Base-by-base conservation (phyloP, 2,113 vertebrate species). In the Cephalopterus ornatus region DNA sequence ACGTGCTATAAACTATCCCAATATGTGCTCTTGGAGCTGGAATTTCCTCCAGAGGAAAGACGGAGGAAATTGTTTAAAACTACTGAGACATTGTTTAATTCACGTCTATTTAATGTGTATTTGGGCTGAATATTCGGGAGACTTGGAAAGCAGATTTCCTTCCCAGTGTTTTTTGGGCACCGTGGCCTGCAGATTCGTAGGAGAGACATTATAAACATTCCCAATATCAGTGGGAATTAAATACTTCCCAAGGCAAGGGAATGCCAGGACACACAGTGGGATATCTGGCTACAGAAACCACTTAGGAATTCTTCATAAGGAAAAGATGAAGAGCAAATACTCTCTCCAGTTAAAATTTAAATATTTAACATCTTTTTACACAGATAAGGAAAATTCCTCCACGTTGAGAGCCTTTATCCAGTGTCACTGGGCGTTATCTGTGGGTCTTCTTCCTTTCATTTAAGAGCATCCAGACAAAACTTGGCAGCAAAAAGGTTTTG, bases 361-460 rank as follows among this genome's bases (percentile, higher is more conserved):
- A 5, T 27, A n/a, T 35, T 68, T 7, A 19, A 61, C 12, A 1
- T 68, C 46, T 74, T 62, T 9, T 62, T 6, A 30, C 9, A 4
- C 0, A 1, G 42, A 13, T n/a, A 6, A 87, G 73, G 53, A 44
- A 21, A 32, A 68, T 39, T 58, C 26, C 42, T 83, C 50, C 35
- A 21, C 1, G 6, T 15, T 15, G 30, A 50, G 50, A 58, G 66
- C 26, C 58, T 11, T 85, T 32, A 61, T 18, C 50, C 41, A 19
- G 4, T 14, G 13, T 42, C 17, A 1, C 52, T 23, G 39, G 1
- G 0, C 33, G 24, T 33, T 65, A 18, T 55, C 63, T 63, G 0
- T 19, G 19, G 11, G 3, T 19, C 44, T 78, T 66, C 39, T 67
- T 55, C 39, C 33, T 79, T 55, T 42, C 6, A 2, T 73, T 66